Base-by-base conservation (phyloP, 2,113 vertebrate genomes). In the Mugil cephalus region DNA sequence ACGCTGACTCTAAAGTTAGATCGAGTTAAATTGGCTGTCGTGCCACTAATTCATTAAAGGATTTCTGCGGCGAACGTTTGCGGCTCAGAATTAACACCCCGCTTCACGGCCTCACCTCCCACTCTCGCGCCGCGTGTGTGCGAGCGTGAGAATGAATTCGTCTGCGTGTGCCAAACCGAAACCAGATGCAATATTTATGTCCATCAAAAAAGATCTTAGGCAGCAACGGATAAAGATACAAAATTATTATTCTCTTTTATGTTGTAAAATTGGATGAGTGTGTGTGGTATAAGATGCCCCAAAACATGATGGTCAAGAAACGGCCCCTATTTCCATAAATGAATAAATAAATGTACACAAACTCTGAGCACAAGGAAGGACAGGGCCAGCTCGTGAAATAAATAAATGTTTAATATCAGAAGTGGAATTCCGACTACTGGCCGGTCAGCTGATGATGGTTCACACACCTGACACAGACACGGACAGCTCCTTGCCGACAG, bases 401-500 rank as follows among this genome's bases (percentile, higher is more conserved):
- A 74, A 18, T 1, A 46, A 54, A 59, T 46, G 38, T 86, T 84
- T 84, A 80, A 66, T 60, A 40, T 30, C 12, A 51, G 6, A 58
- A 77, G 0, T 24, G 60, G 39, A 59, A 24, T 13, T 6, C 14
- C 12, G 0, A 50, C 50, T 17, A 39, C 38, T 39, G 13, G 21
- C 24, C 17, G 65, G 53, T 64, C 45, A 74, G 34, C 24, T 30
- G 24, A 30, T 0, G 47, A 80, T 56, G 53, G 67, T 34, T 30
- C 74, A 90, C 93, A 91, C 88, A 95, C 94, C 94, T 95, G 94
- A 92, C 56, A 95, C 94, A 74, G 92, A 93, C 68, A 93, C 84
- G 61, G 88, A 91, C 67, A 94, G 92, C 80, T 94, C 93, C 95
- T 98, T 98, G 95, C 95, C 94, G 43, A 99, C 95, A 13, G 97